Evolutionary conservation across 1,140 invertebrate genomes (phyloP).

Genomic region (Bombus superbus): DNA sequence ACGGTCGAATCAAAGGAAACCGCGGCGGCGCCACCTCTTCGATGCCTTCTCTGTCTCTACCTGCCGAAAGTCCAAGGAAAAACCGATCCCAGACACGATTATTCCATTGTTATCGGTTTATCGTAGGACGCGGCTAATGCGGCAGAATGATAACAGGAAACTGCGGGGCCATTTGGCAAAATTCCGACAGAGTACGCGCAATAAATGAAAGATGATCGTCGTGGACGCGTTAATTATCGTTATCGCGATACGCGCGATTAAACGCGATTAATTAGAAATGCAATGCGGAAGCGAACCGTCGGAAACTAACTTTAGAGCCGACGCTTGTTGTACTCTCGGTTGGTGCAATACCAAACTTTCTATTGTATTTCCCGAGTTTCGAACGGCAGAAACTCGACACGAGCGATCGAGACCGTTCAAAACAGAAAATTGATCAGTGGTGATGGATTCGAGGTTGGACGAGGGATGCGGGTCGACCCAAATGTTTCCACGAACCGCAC

Average conservation of each 20-base stretch:
- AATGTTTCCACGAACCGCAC: background rate
- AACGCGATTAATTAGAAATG: too few relatives aligned
- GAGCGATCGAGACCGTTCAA: background rate
- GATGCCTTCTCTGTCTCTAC: background rate
- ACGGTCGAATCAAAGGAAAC: constrained; percentile 13
- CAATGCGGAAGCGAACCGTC: too few relatives aligned
- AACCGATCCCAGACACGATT: background rate
- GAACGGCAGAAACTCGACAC: background rate
- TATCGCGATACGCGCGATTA: too few relatives aligned
- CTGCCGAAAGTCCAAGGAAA: background rate
- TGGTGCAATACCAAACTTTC: background rate
- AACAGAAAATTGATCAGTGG: constrained; percentile 2
- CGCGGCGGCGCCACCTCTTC: too few relatives aligned
- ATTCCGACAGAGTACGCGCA: background rate
- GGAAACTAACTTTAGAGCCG: background rate
- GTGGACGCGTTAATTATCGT: too few relatives aligned
- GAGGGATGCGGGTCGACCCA: background rate
- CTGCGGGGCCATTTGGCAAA: background rate
- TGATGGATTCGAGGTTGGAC: background rate
- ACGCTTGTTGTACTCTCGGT: background rate
- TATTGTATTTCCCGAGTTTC: background rate
- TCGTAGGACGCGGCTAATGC: background rate
- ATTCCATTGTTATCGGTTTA: constrained; percentile 5
- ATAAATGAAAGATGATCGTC: too few relatives aligned
- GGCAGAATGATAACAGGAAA: background rate